phyloP scores from a whole-genome alignment of 92 coral and sea anemone species.

The Phenganax subtilis region DNA sequence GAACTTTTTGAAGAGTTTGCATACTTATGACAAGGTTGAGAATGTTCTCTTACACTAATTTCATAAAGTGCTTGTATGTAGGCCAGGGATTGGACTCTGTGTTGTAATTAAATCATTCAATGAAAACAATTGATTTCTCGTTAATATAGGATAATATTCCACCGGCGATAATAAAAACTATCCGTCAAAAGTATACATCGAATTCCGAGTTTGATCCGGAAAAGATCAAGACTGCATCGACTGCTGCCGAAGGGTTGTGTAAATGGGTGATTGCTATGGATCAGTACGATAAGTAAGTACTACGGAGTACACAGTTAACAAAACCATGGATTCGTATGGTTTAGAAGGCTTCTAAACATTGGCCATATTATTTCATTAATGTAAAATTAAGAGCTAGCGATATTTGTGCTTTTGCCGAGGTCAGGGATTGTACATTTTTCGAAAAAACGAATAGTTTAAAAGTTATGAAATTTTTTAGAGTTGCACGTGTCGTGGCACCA shows the following conservation, averaged over 20 bases:
- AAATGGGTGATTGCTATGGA: constrained; percentile 99
- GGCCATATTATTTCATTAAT: background rate
- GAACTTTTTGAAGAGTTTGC: constrained; percentile 86
- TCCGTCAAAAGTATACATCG: constrained; percentile 87
- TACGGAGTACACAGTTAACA: no score
- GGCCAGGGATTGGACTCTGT: no score
- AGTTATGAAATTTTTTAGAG: constrained; percentile 46
- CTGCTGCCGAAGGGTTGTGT: constrained; percentile 94
- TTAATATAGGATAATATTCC: constrained; percentile 72
- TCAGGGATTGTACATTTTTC: background rate
- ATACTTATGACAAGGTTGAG: constrained; percentile 79
- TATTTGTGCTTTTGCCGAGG: background rate
- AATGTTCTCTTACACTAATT: background rate
- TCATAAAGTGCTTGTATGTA: no score
- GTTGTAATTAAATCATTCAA: background rate
- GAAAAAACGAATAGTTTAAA: background rate
- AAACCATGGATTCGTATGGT: background rate
- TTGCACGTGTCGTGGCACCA: constrained; percentile 98
- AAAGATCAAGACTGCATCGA: constrained; percentile 89
- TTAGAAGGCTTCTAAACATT: background rate
- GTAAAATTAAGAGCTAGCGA: background rate
- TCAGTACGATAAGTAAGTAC: constrained; percentile 83
- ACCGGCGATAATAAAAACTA: constrained; percentile 69
- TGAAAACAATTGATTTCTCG: background rate
- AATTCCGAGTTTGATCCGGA: constrained; percentile 97